Conservation (phyloP, 2,113 vertebrate species). For the Galeopterus variegatus region DNA sequence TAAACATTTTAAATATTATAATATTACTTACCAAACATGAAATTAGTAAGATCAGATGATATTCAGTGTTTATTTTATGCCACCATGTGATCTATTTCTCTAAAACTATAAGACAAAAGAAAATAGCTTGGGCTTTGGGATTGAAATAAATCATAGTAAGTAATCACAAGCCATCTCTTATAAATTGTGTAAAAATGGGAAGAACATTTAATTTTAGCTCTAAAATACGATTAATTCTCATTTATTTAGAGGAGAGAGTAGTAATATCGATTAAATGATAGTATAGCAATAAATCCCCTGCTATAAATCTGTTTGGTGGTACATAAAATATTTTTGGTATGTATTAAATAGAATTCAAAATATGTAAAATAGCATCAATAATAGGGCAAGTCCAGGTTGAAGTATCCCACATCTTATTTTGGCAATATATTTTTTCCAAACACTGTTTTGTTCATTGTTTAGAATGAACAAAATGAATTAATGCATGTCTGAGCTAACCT, state of each 20-base stretch:
- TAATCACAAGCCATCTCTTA: background rate
- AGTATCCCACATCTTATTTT: background rate
- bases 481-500: background rate
- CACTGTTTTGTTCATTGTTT: background rate
- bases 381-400: background rate
- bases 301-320: background rate
- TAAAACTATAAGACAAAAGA: background rate
- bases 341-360: background rate
- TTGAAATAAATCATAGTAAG: background rate
- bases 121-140: background rate
- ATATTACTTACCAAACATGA: background rate
- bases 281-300: background rate
- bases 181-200: background rate
- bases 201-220: background rate
- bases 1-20: background rate
- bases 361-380: background rate
- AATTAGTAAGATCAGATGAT: constrained; percentile 27
- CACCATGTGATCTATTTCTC: background rate
- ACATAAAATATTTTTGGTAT: background rate
- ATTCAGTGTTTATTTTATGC: background rate
- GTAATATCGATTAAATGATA: background rate
- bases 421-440: background rate
- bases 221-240: background rate
- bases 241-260: background rate
- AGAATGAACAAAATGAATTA: background rate